Evolutionary conservation across 2,113 vertebrate genomes (phyloP), one percentile per base, ranked within the genome.

Genomic region (Cyprinodon brontotheroides): DNA sequence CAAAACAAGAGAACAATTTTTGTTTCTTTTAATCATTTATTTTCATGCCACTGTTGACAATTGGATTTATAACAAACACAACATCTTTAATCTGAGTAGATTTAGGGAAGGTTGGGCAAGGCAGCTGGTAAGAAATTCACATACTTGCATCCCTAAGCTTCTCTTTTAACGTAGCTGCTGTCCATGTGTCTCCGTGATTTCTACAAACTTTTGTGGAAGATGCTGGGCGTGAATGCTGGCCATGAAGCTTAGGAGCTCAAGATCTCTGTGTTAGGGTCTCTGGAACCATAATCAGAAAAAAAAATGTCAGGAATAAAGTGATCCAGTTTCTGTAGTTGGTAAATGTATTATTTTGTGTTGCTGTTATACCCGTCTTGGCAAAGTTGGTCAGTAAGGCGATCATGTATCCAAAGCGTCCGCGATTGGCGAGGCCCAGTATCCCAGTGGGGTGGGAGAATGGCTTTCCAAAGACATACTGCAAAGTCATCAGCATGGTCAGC

Each of bases 361-460:
- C 13, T 61, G 37, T 43, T 53, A 29, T 95, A 99, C 98, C 98
- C 0, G 94, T 96, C 67, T 68, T 94, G 83, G 97, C 98, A 40
- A 99, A 99, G 91, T 99, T 99, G 93, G 96, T 97, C 98, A 99
- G 87, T 98, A n/a, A 99, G 80, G 96, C 95, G 0, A 99, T 99
- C 89, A 98, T 90, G 84, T 86, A 73, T 37, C 78, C 45, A 0
- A 95, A 45, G 97, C 82, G 0, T 92, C 92, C 96, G 94, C 81
- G n/a, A n/a, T n/a, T 99, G 94, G 61, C 93, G 88, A 7, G 95
- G 50, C n/a, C 74, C 79, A 80, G 93, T 99, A 99, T 29, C 70
- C 95, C 75, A 97, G 37, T 0, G 95, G 95, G 0, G 94, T 95
- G 66, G n/a, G 60, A 8, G 0, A 97, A 97, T 36, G 98, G 98